Evolutionary conservation across 2,113 vertebrate species (phyloP).

Genomic region (Trogon surrucura): DNA sequence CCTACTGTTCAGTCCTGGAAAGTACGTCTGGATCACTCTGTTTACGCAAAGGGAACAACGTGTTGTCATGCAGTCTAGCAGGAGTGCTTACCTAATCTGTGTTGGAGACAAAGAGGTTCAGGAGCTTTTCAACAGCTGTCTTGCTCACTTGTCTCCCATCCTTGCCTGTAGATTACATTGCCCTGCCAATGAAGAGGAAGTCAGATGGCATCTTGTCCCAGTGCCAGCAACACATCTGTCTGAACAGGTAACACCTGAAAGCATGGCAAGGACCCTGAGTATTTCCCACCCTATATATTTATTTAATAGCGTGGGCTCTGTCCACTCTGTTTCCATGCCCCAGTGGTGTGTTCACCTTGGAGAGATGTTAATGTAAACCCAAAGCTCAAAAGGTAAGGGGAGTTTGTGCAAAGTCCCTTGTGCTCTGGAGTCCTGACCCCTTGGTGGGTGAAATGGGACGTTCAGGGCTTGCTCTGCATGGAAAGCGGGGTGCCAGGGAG

Average conservation of each 20-base stretch:
- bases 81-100: background rate
- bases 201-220: conserved; percentile 33
- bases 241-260: conserved; percentile 33
- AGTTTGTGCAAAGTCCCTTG: background rate
- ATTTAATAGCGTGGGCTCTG: background rate
- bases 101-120: background rate
- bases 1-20: background rate
- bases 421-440: background rate
- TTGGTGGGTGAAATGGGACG: background rate
- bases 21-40: background rate
- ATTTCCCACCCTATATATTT: background rate
- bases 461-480: background rate
- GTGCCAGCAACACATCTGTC: conserved; percentile 18
- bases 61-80: background rate
- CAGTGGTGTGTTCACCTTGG: background rate
- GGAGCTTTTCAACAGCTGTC: background rate
- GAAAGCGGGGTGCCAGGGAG: background rate
- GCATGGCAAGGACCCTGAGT: accelerated
- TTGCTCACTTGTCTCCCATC: background rate
- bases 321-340: background rate
- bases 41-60: accelerated
- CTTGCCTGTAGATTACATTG: background rate
- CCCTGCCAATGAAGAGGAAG: conserved; percentile 53
- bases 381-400: background rate
- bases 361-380: background rate